Base-by-base conservation (phyloP, 2,888 invertebrate species). In the Pristionchus entomophagus region DNA sequence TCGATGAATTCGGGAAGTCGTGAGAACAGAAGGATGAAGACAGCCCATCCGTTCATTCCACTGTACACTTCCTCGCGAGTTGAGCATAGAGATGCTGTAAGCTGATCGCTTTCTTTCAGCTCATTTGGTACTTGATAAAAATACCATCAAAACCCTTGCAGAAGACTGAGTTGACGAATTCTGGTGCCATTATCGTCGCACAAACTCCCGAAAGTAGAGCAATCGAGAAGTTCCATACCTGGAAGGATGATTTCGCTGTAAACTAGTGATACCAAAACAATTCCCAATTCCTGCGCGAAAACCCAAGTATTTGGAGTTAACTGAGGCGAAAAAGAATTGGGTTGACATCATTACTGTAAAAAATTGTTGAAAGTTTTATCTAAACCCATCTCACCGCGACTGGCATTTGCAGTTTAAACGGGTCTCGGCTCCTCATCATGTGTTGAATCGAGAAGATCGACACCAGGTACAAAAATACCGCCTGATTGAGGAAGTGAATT, bases 1-100 rank as follows among this genome's bases (percentile, higher is more conserved):
- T 80, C 78, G 35, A 80, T 80, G 51, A 51, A 80, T 51, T 80
- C 78, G 78, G 51, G 51, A 10, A 80, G 51, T 12, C 78, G 78
- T 0, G 51, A 32, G 22, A 80, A 32, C 0, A 32, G 2, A 0
- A 80, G 22, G 4, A 80, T 3, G 32, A 80, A 80, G 1, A 80
- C 32, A 0, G 49, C 49, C 6, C 14, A 14, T 14, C 78, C 78
- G 0, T 4, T 29, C 1, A 2, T 14, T 5, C 78, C 78, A 12
- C 35, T 49, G 78, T 19, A 80, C 0, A 80, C 5, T 6, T 8
- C 8, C 4, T 80, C 51, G 2, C 32, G 29, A 19, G 51, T 32
- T 0, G 51, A 22, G 35, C 78, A 80, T 8, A 80, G 32, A 3
- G 78, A 32, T 0, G 49, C 78, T 78, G 78, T 10, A 45, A 65